Base-by-base conservation (phyloP, 1,140 invertebrate genomes). In the Sycophila sp. region DNA sequence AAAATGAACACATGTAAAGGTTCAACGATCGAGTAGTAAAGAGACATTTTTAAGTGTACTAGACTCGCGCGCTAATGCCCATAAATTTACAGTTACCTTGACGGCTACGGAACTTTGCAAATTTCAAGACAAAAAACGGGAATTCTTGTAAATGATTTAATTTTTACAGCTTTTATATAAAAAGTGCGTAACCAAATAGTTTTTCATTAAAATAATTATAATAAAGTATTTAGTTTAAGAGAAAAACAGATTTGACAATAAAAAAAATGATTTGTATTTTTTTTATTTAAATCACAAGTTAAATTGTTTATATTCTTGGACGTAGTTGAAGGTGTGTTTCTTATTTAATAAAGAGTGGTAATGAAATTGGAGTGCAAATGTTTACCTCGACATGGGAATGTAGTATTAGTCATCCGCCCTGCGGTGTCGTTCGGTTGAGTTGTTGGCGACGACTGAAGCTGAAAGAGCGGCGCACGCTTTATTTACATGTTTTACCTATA, bases 311-410 rank as follows among this genome's bases (percentile, higher is more conserved):
- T 11, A 49, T 49, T 24, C 15, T 49, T 22, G 6, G 8, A 24
- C 15, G 24, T 7, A 13, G 11, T 4, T 42, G 11, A 42, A 22
- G 24, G 1, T n/a, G n/a, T n/a, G n/a, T n/a, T n/a, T n/a, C n/a
- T n/a, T n/a, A 3, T 17, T 22, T 13, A 2, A 10, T 22, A 3
- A 26, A 7, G 5, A 49, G 24, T 49, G 19, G 17, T 51, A 22
- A 22, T 51, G 3, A 4, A 4, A 4, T 7, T 53, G 24, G 15
- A 53, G 13, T 28, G 2, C 51, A 51, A 40, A n/a, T n/a, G n/a
- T 36, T 5, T 65, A 71, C 69, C 69, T 71, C 63, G 30, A 58
- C 69, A 71, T 71, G n/a, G 10, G 7, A n/a, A n/a, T 69, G 58
- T 30, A 22, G 15, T 49, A 22, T 47, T 63, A 45, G 42, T 64